Base-by-base conservation (phyloP, 2,113 vertebrate species). In the Ameiurus melas region DNA sequence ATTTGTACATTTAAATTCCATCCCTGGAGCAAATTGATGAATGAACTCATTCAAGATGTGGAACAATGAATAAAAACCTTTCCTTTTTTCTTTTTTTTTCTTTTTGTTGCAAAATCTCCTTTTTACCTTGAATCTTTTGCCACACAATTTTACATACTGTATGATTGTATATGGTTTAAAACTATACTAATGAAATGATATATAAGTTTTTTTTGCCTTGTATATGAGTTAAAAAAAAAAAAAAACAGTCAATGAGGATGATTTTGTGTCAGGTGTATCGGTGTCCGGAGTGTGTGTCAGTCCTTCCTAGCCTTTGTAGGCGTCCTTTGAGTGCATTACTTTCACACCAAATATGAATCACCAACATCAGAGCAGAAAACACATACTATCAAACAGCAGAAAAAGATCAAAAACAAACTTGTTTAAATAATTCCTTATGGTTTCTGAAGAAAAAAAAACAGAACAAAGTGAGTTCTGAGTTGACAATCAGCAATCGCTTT, bases 1-100 rank as follows among this genome's bases (percentile, higher is more conserved):
- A 60, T 89, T 90, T 90, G 87, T 85, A 84, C 71, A 87, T 89
- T 80, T n/a, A 70, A 86, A 83, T 27, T 68, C 64, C 77, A 85
- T 90, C 83, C 83, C 89, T 53, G 90, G 83, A 85, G 71, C 82
- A 30, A 68, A 82, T 62, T 78, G 9, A 75, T 77, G 83, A 84
- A 77, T 80, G n/a, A 57, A 71, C 77, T 78, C 55, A 66, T 77
- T 78, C 13, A 77, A 83, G 36, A 36, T 80, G 53, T 86, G 81
- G 85, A 90, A 88, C 25, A 88, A 78, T 58, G n/a, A 90, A 81
- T 71, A 85, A 85, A 84, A 78, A 57, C 19, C 66, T 86, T 39
- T 88, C 71, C 39, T 43, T 14, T 53, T 9, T 9, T 53, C 13
- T 55, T 4, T 5, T 43, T 47, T 6, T 47, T 25, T 80, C 64